Base-by-base conservation (phyloP, 2,888 invertebrate genomes). In the Ormia ochracea region DNA sequence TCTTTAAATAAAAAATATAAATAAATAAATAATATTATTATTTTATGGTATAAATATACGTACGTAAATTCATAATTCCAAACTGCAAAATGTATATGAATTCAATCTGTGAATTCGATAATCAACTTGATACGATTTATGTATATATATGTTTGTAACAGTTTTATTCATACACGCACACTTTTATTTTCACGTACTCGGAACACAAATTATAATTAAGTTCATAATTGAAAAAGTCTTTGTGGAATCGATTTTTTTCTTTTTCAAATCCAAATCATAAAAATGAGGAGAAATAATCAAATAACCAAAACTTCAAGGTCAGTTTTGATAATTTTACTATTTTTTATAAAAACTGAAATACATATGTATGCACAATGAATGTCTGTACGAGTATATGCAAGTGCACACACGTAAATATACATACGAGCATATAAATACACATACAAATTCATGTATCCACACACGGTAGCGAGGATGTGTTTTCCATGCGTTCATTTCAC, bases 291-390 rank as follows among this genome's bases (percentile, higher is more conserved):
- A 41, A 56, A 56, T 41, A 56, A 43, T 68, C 19, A 23, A 68
- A 43, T 28, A 31, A 56, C 23, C 33, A 10, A 43, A 56, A 23
- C 17, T 7, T 4, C 43, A 73, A 73, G 56, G 73, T 56, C 54
- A 6, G 4, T 19, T n/a, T 21, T 28, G 23, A 19, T 45, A 26
- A 17, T 33, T 70, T 41, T 54, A n/a, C 43, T 21, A 10, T 10
- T n/a, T 61, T 50, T 28, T n/a, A 9, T 38, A 48, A 69, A 33
- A 4, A 1, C 7, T 9, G 19, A 23, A 50, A 65, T 14, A 36
- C 9, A 7, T 17, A 48, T 23, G 14, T 10, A 50, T 26, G 38
- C 10, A 10, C 12, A 36, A 10, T 1, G n/a, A 36, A 36, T n/a
- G n/a, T 12, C n/a, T 36, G 1, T 36, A 1, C 10, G 36, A 3